phyloP scores from a whole-genome alignment of 2,113 vertebrate species.

The Dendropsophus ebraccatus region DNA sequence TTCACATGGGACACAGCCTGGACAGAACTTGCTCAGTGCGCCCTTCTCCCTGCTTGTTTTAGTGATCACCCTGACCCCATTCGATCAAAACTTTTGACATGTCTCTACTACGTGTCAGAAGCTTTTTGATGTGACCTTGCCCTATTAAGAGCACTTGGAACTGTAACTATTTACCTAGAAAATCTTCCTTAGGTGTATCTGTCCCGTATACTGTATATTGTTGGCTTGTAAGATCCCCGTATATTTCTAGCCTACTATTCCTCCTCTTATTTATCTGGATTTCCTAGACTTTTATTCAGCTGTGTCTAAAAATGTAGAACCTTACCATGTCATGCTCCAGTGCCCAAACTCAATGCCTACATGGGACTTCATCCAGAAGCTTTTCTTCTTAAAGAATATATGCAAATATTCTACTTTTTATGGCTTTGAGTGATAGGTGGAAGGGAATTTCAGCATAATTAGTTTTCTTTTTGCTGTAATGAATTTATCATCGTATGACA shows the following conservation, averaged over 20 bases:
- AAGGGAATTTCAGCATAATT: conserved; percentile 48
- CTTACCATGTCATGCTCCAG: conserved; percentile 5
- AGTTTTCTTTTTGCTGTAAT: conserved; percentile 44
- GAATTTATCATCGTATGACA: conserved; percentile 51
- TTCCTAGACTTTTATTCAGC: neutral
- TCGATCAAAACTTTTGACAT: too few species aligned
- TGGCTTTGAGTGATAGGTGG: conserved; percentile 28
- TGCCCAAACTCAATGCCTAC: conserved; percentile 28
- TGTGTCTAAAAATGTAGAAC: conserved; percentile 2
- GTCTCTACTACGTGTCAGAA: too few species aligned
- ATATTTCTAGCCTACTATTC: neutral
- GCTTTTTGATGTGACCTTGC: too few species aligned
- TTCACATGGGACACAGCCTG: too few species aligned
- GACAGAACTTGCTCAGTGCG: too few species aligned
- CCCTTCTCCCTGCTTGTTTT: too few species aligned
- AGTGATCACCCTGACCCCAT: too few species aligned
- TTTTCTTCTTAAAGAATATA: conserved; percentile 42
- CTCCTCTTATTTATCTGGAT: neutral
- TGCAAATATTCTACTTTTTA: conserved; percentile 42
- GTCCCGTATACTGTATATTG: neutral
- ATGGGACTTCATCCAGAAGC: conserved; percentile 15
- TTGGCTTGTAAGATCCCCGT: neutral
- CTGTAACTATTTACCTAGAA: too few species aligned
- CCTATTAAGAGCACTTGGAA: too few species aligned
- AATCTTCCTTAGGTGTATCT: too few species aligned